A percentile compares a stretch with the other conserved stretches of the same genome.
phyloP scores from a whole-genome alignment of 2,888 invertebrate genomes.

The Xylocampa areola region DNA sequence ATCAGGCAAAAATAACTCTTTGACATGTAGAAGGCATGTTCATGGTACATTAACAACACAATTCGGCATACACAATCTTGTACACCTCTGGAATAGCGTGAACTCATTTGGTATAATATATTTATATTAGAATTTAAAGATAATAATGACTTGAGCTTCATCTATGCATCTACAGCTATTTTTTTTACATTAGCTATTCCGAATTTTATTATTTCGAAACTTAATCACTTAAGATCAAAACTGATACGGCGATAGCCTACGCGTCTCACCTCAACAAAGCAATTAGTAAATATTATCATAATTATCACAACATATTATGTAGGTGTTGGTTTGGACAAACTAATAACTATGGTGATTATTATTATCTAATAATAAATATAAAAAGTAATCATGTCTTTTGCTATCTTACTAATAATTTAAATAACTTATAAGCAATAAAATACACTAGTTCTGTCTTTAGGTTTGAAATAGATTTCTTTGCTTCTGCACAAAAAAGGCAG shows the following conservation, averaged over 20 bases:
- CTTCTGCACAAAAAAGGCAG: slow-evolving; percentile 36
- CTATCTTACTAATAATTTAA: slow-evolving; percentile 69
- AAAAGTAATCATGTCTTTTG: slow-evolving; percentile 78
- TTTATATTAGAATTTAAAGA: slow-evolving; percentile 68
- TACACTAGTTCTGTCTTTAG: slow-evolving; percentile 80
- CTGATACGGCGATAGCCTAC: slow-evolving; percentile 47
- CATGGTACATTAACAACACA: slow-evolving; percentile 73
- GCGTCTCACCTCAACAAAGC: slow-evolving; percentile 60
- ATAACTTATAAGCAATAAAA: slow-evolving; percentile 73
- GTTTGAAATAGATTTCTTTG: slow-evolving; percentile 85
- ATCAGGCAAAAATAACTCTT: slow-evolving; percentile 74
- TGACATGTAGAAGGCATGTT: slow-evolving; percentile 83
- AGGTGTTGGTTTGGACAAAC: slow-evolving; percentile 69
- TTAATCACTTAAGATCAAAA: slow-evolving; percentile 52
- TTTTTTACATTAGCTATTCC: slow-evolving; percentile 63
- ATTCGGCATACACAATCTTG: slow-evolving; percentile 44
- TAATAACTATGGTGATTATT: slow-evolving; percentile 74
- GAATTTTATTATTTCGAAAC: slow-evolving; percentile 57
- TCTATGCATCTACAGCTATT: slow-evolving; percentile 74
- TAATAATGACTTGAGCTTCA: slow-evolving; percentile 84
- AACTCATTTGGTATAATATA: slow-evolving; percentile 60
- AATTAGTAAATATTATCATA: slow-evolving; percentile 62
- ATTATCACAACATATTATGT: slow-evolving; percentile 76
- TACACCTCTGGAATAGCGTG: slow-evolving; percentile 62
- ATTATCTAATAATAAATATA: slow-evolving; percentile 72